A percentile compares a stretch with the other conserved stretches of the same genome.
These are phyloP conservation scores for Dasyornis broadbenti DNA, from an alignment of 2,113 vertebrate genomes.

Conservation along the genomic window DNA sequence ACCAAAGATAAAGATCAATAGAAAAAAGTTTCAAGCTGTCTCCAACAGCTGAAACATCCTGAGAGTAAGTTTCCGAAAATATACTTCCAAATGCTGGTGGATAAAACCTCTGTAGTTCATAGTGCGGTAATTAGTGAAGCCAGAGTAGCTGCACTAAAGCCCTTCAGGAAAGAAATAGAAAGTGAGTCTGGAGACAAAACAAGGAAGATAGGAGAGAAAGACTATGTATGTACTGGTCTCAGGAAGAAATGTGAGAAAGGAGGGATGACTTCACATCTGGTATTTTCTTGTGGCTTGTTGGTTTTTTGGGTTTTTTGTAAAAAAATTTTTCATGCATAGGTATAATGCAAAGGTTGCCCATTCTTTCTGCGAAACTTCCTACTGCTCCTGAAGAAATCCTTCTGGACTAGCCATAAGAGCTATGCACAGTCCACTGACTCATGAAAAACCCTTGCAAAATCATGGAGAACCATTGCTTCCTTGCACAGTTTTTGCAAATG, in stretches of 20 bases:
- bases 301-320: too few relatives aligned
- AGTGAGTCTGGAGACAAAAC: not conserved
- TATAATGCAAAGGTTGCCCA: not conserved
- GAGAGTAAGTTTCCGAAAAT: not conserved
- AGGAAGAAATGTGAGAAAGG: not conserved
- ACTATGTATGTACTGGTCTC: fast-evolving
- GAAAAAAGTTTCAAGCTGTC: not conserved
- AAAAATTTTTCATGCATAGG: not conserved
- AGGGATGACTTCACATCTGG: not conserved
- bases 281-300: not conserved
- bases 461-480: not conserved
- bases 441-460: not conserved
- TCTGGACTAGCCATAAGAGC: not conserved
- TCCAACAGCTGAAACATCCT: not conserved
- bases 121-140: not conserved
- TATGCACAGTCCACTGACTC: not conserved
- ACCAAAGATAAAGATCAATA: not conserved
- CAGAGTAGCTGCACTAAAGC: not conserved
- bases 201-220: not conserved
- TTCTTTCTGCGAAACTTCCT: not conserved
- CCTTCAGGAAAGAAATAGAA: not conserved
- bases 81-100: not conserved
- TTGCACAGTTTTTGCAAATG: not conserved
- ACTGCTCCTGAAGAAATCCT: not conserved
- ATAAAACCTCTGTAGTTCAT: not conserved